These are phyloP conservation scores for Agrochola litura DNA, from an alignment of 2,888 invertebrate species.

Conservation along the genomic window DNA sequence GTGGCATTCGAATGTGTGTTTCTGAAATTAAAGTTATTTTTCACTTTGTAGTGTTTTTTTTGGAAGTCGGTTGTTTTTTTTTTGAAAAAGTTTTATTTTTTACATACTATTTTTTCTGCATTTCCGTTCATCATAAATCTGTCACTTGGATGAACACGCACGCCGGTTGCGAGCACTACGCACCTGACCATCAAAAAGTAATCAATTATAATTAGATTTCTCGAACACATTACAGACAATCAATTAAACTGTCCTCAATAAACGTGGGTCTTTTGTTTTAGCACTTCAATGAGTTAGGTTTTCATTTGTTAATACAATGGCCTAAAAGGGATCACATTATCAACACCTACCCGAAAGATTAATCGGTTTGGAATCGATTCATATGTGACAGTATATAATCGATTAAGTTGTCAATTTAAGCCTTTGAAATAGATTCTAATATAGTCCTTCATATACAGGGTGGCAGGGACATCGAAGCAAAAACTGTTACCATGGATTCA, in stretches of 20 bases:
- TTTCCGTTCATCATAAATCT: too few relatives aligned
- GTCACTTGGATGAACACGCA: too few relatives aligned
- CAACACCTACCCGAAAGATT: slow-evolving; percentile 18
- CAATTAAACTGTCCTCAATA: slow-evolving; percentile 20
- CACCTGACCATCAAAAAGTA: neutral
- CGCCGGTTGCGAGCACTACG: too few relatives aligned
- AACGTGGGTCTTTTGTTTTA: slow-evolving; percentile 13
- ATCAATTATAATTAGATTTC: neutral
- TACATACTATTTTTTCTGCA: neutral
- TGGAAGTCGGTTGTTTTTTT: too few relatives aligned
- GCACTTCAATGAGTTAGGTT: slow-evolving; percentile 9
- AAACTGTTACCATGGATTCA: too few relatives aligned
- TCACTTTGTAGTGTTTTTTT: too few relatives aligned
- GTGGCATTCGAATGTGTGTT: too few relatives aligned
- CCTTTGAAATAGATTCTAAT: neutral
- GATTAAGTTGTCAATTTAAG: slow-evolving; percentile 31
- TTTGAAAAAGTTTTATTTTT: too few relatives aligned
- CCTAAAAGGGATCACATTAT: slow-evolving; percentile 23
- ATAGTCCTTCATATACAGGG: neutral
- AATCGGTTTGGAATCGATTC: slow-evolving; percentile 47
- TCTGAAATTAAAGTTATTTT: too few relatives aligned
- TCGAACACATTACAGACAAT: slow-evolving; percentile 11
- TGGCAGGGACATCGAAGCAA: too few relatives aligned
- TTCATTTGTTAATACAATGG: slow-evolving; percentile 34
- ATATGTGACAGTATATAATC: slow-evolving; percentile 30